Conservation (phyloP, 2,797 vertebrate genomes). For the Semaprochilodus insignis region DNA sequence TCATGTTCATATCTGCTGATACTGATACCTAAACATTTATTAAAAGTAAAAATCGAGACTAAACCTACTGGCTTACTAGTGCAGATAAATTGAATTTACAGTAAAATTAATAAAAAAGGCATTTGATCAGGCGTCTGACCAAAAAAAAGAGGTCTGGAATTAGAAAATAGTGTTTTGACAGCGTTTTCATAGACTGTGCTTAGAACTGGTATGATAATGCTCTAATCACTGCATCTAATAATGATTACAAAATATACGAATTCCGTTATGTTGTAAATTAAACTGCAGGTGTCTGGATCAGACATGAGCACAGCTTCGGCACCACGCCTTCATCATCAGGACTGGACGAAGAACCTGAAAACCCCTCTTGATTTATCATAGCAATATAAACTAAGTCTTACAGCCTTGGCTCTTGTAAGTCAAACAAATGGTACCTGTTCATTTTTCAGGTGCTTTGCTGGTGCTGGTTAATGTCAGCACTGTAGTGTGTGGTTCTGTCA, state of each 20-base stretch:
- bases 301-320: not conserved
- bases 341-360: not conserved
- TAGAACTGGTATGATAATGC: not conserved
- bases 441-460: constrained; percentile 1
- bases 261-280: not conserved
- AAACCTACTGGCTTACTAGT: too few relatives aligned
- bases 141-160: not conserved
- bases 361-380: constrained; percentile 1
- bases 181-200: not conserved
- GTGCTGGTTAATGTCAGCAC: not conserved
- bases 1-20: too few relatives aligned
- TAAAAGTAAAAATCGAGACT: too few relatives aligned
- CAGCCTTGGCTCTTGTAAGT: not conserved
- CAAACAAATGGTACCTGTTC: constrained; percentile 12
- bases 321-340: not conserved
- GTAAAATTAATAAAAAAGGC: too few relatives aligned
- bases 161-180: not conserved
- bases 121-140: not conserved
- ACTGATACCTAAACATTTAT: too few relatives aligned
- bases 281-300: not conserved
- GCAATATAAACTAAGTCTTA: not conserved
- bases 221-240: not conserved
- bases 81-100: too few relatives aligned
- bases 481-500: constrained; percentile 1
- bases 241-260: not conserved